Evolutionary conservation across 2,113 vertebrate genomes (phyloP).

Genomic region (Lophura nycthemera): DNA sequence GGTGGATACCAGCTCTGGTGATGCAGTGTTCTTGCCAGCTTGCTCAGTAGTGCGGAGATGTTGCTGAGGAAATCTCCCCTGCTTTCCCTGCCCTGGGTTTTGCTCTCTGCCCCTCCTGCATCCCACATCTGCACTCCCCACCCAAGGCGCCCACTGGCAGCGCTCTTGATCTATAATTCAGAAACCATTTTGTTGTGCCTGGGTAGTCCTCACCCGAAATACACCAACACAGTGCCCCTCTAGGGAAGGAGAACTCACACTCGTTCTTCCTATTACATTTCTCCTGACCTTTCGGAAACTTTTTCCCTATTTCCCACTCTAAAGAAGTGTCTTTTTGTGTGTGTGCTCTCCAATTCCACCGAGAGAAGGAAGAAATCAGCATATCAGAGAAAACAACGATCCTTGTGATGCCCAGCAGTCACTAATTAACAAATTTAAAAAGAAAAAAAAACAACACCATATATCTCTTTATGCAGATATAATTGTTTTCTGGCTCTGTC

Average conservation of each 20-base stretch:
- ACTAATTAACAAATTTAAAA: slow-evolving; percentile 70
- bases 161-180: slow-evolving; percentile 27
- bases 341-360: slow-evolving; percentile 52
- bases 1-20: rapidly evolving
- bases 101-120: not conserved
- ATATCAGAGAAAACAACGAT: slow-evolving; percentile 67
- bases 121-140: not conserved
- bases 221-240: slow-evolving; percentile 22
- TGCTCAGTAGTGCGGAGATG: rapidly evolving
- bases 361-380: slow-evolving; percentile 67
- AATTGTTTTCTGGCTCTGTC: slow-evolving; percentile 44
- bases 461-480: slow-evolving; percentile 41
- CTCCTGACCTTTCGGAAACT: slow-evolving; percentile 58
- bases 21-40: not conserved
- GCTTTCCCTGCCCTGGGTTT: not conserved
- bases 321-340: slow-evolving; percentile 11
- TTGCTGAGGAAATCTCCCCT: not conserved
- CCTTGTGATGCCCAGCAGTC: slow-evolving; percentile 68
- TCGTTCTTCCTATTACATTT: slow-evolving; percentile 50
- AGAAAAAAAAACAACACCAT: not conserved
- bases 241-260: slow-evolving; percentile 40
- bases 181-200: slow-evolving; percentile 46
- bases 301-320: not conserved
- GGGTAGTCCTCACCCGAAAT: not conserved
- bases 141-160: not conserved